Base-by-base conservation (phyloP, 53 echinoderm and acorn worm genomes). In the Patiria pectinifera region DNA sequence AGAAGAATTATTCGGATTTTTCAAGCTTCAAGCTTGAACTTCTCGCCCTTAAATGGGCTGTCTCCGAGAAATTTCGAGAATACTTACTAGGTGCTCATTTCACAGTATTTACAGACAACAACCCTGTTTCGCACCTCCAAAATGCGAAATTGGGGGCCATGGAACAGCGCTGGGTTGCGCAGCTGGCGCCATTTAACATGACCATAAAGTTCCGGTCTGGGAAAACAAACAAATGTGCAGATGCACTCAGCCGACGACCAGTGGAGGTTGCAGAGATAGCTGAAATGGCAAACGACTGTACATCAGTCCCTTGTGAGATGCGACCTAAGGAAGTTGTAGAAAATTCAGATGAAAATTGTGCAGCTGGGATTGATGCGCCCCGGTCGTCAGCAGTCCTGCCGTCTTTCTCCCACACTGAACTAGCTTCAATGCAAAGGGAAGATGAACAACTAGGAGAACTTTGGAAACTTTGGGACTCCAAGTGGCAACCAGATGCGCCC, bases 11-110 rank as follows among this genome's bases (percentile, higher is more conserved):
- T 48, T 49, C 84, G 8, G 88, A 93, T 46, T 46, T 91, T 12
- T 93, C 93, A 2, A 95, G 95, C 25, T 95, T 95, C 72, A 93
- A 95, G 60, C 2, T 95, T 1, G 91, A 95, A 59, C 83, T 91
- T 24, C 71, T 93, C 6, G 95, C 69, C 10, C 71, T 95, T 1
- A 95, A 95, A 62, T 95, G 93, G 95, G 93, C 93, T 0, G 88
- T 93, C 1, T 72, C 61, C 6, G 95, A 91, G 23, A 95, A 95
- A 62, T 95, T 93, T 76, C 61, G 84, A 6, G 76, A 82, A 1
- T 95, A 95, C 72, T 61, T 93, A 4, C 49, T 80, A 6, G 93
- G 95, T 1, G 72, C 74, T 4, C 82, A 75, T 35, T 35, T 35
- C 35, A 35, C 35, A 22, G 91, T 94, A 3, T 85, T 47, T 26